phyloP scores from a whole-genome alignment of 2,888 invertebrate species.

The Melinopterus prodromus region DNA sequence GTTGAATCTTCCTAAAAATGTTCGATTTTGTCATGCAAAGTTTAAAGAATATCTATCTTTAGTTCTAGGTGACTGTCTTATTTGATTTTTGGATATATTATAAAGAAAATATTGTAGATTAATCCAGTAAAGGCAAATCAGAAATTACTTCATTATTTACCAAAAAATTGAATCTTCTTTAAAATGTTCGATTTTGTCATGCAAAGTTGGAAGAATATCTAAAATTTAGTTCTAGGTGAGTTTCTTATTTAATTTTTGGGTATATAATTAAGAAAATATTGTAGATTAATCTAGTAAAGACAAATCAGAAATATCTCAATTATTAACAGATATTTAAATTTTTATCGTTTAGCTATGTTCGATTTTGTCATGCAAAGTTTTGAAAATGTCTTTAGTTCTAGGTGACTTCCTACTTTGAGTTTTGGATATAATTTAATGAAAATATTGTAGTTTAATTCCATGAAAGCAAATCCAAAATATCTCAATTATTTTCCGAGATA shows the following conservation, averaged over 20 bases:
- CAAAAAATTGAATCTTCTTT: too few relatives aligned
- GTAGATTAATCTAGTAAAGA: background rate
- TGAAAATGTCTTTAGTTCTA: background rate
- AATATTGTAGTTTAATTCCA: too few relatives aligned
- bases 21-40: too few relatives aligned
- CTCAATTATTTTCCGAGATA: background rate
- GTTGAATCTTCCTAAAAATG: too few relatives aligned
- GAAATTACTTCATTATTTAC: too few relatives aligned
- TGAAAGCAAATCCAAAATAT: background rate
- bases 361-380: too few relatives aligned
- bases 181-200: too few relatives aligned
- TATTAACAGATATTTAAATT: too few relatives aligned
- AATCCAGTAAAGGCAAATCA: background rate
- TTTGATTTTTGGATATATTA: background rate
- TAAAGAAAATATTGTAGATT: background rate
- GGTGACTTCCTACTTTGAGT: background rate
- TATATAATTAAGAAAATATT: background rate
- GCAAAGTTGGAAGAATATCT: too few relatives aligned
- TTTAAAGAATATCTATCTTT: background rate
- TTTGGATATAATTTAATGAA: background rate
- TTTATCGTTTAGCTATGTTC: too few relatives aligned
- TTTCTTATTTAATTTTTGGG: background rate
- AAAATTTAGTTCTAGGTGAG: background rate
- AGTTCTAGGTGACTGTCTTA: background rate
- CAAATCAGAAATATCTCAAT: too few relatives aligned